Conservation (phyloP, 2,113 vertebrate genomes). For the Panthera tigris region DNA sequence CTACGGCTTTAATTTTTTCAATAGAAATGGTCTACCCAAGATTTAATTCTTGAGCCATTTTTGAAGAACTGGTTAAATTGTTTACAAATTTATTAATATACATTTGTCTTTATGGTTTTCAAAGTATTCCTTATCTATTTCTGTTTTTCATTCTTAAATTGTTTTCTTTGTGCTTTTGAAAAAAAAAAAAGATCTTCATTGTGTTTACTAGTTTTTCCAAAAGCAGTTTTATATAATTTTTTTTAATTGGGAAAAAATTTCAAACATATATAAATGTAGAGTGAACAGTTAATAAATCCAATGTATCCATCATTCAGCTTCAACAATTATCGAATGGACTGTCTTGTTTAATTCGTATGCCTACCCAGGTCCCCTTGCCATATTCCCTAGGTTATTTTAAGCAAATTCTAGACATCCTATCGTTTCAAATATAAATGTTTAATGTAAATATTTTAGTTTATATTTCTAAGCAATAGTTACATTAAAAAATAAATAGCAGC, state of each 20-base stretch:
- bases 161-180: background rate
- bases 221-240: background rate
- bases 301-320: background rate
- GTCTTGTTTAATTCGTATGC: background rate
- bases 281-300: background rate
- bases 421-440: background rate
- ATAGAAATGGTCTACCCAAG: background rate
- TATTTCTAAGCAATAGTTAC: background rate
- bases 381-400: background rate
- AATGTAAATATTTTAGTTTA: background rate
- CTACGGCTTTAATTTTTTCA: background rate
- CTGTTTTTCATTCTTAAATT: background rate
- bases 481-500: background rate
- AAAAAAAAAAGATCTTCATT: background rate
- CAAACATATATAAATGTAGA: background rate
- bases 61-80: background rate
- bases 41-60: background rate
- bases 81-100: background rate
- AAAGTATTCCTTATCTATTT: background rate
- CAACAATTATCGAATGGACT: background rate
- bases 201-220: background rate
- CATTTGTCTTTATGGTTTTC: background rate
- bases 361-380: background rate
- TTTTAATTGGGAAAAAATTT: background rate
- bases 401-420: background rate